Conservation (phyloP, 1,140 invertebrate genomes). For the Sarcophaga bullata region DNA sequence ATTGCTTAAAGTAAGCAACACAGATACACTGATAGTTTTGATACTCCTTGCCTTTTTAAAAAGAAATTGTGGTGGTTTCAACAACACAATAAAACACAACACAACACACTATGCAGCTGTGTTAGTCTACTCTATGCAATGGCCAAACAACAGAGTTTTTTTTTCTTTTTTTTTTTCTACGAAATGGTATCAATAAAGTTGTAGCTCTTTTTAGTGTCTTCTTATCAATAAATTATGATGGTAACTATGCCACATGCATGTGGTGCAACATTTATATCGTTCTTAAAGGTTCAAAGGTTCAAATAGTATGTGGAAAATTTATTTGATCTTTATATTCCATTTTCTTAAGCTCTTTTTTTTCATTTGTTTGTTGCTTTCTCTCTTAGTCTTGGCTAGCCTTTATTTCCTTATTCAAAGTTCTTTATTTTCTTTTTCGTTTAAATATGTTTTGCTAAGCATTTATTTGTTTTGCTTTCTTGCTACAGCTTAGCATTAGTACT, state of each 20-base stretch:
- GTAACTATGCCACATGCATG: conserved; percentile 33
- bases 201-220: conserved; percentile 23
- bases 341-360: background rate
- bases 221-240: conserved; percentile 40
- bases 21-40: background rate
- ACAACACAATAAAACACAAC: background rate
- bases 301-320: conserved; percentile 39
- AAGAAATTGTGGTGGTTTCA: background rate
- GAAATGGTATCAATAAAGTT: conserved; percentile 36
- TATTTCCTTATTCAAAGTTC: background rate
- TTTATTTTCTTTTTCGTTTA: background rate
- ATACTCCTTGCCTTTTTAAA: background rate
- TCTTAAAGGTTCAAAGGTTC: conserved; percentile 37
- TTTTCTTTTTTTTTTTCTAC: background rate
- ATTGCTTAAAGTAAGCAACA: background rate
- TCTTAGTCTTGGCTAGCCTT: background rate
- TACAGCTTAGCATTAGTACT: background rate
- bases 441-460: background rate
- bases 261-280: conserved; percentile 40
- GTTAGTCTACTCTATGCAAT: background rate
- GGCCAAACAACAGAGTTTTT: background rate
- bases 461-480: background rate
- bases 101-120: too few relatives aligned
- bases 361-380: background rate
- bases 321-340: conserved; percentile 39